These are phyloP conservation scores for Penaeus chinensis DNA, from an alignment of 1,140 invertebrate genomes.

Conservation along the genomic window DNA sequence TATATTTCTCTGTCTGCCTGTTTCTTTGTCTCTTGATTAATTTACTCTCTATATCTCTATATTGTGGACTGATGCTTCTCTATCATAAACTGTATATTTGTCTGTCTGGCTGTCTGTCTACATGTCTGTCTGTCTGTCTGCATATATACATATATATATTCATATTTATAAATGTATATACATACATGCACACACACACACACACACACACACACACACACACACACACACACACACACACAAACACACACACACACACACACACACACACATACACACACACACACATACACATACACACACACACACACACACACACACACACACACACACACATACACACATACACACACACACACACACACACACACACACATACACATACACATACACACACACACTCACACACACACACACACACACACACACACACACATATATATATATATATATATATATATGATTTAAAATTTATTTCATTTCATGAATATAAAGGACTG, in stretches of 20 bases:
- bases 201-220: constrained; percentile 28
- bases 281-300: constrained; percentile 28
- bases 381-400: constrained; percentile 24
- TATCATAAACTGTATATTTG: too few species aligned
- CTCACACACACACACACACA: not conserved
- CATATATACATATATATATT: too few species aligned
- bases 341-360: constrained; percentile 35
- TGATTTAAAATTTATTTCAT: too few species aligned
- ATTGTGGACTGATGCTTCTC: too few species aligned
- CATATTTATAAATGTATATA: too few species aligned
- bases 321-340: constrained; percentile 35
- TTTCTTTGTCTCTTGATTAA: too few species aligned
- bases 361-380: constrained; percentile 24
- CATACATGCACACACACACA: not conserved
- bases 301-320: constrained; percentile 34
- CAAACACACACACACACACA: constrained; percentile 35
- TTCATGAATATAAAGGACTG: too few species aligned
- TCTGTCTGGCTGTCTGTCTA: too few species aligned
- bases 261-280: constrained; percentile 25
- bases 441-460: too few species aligned
- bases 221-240: constrained; percentile 32
- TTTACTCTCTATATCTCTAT: too few species aligned
- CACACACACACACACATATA: constrained; percentile 31
- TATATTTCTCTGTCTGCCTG: too few species aligned
- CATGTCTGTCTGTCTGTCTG: too few species aligned